Evolutionary conservation across 92 coral and sea anemone genomes (phyloP).

Genomic region (Phenganax marumi): DNA sequence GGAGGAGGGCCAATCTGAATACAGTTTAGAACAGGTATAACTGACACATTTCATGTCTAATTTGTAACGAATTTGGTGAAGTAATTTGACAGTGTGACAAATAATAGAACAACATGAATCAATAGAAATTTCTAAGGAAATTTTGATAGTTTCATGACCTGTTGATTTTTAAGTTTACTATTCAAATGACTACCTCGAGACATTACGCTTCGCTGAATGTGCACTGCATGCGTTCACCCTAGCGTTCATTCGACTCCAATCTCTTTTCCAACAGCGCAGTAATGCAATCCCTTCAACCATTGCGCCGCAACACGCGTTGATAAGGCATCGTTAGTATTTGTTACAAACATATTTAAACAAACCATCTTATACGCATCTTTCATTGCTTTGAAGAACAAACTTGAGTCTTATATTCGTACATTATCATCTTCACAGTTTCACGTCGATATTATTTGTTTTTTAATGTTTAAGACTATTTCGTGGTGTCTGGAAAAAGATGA

Average conservation of each 20-base stretch:
- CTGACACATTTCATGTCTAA: not conserved
- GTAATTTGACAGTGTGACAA: not conserved
- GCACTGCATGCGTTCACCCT: not conserved
- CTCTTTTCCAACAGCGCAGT: not conserved
- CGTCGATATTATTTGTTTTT: not conserved
- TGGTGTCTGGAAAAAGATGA: no score
- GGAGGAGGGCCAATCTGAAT: conserved; percentile 20
- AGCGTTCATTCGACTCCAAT: not conserved
- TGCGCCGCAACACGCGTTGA: no score
- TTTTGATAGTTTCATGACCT: not conserved
- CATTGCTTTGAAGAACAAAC: not conserved
- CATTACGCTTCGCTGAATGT: not conserved
- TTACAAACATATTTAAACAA: not conserved
- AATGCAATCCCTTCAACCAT: not conserved
- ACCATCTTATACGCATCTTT: conserved; percentile 4
- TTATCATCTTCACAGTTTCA: not conserved
- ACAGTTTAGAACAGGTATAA: conserved; percentile 32
- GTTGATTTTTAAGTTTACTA: not conserved
- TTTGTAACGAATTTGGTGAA: not conserved
- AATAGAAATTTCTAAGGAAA: not conserved
- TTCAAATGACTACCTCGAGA: not conserved
- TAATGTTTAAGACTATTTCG: not conserved
- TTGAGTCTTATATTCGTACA: not conserved
- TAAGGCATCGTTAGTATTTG: no score
- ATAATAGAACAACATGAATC: not conserved